These are phyloP conservation scores for Pygoscelis adeliae DNA, from an alignment of 2,113 vertebrate species.

Conservation along the genomic window DNA sequence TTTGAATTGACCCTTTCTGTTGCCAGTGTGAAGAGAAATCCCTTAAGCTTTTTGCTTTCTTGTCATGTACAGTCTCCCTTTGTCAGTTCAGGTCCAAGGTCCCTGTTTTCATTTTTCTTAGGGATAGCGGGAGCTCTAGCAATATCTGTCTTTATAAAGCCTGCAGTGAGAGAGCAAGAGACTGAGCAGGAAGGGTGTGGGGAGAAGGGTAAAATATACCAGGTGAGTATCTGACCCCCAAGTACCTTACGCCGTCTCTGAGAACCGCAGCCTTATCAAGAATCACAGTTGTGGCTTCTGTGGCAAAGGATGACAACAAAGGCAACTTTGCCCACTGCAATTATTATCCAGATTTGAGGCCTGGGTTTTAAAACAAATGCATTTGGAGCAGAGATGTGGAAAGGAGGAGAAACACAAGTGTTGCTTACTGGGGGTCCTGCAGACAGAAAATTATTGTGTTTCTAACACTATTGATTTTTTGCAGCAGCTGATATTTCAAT, in stretches of 20 bases:
- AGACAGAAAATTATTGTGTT: constrained; percentile 84
- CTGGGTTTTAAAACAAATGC: constrained; percentile 52
- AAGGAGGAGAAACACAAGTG: constrained; percentile 54
- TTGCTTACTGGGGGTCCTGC: constrained; percentile 74
- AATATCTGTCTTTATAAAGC: constrained; percentile 29
- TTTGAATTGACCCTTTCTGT: constrained; percentile 57
- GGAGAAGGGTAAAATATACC: background rate
- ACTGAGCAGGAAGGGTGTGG: background rate
- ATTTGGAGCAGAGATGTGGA: constrained; percentile 47
- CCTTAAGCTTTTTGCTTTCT: constrained; percentile 21
- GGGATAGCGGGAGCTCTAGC: background rate
- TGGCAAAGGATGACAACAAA: constrained; percentile 42
- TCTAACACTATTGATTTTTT: constrained; percentile 86
- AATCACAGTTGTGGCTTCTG: constrained; percentile 54
- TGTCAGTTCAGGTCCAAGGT: background rate
- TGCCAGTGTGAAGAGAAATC: background rate
- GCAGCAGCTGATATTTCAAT: constrained; percentile 88
- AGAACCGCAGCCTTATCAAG: constrained; percentile 18
- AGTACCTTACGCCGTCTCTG: background rate
- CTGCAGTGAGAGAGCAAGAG: constrained; percentile 9
- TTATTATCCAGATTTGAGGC: constrained; percentile 40
- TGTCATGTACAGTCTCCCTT: background rate
- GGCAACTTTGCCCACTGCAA: background rate
- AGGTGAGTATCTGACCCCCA: background rate
- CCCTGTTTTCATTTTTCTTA: constrained; percentile 45